A percentile compares a stretch with the other conserved stretches of the same genome.
These are phyloP conservation scores for Larimichthys crocea DNA, from an alignment of 2,113 vertebrate species.

Conservation along the genomic window DNA sequence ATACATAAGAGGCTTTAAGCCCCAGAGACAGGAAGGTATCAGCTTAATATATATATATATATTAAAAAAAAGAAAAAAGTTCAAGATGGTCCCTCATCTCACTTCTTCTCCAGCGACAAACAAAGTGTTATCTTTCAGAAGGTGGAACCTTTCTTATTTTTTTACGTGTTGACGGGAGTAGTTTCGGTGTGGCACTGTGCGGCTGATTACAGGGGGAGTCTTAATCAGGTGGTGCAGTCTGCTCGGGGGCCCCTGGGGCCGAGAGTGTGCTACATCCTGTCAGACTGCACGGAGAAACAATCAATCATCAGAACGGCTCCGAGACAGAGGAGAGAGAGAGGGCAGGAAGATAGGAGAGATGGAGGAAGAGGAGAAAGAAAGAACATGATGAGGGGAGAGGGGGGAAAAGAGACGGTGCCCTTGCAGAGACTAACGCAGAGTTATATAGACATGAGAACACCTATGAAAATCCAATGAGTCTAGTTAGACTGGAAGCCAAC, in stretches of 20 bases:
- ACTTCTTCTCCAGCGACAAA: conserved; percentile 61
- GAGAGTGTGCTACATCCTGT: conserved; percentile 91
- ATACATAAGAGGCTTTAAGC: conserved; percentile 80
- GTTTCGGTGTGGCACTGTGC: conserved; percentile 79
- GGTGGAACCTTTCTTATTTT: conserved; percentile 75
- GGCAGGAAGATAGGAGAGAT: conserved; percentile 66
- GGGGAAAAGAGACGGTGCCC: conserved; percentile 80
- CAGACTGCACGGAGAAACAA: conserved; percentile 93
- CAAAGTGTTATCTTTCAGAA: conserved; percentile 80
- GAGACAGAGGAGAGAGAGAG: conserved; percentile 71
- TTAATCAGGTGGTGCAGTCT: conserved; percentile 93
- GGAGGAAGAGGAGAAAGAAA: conserved; percentile 51
- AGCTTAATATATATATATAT: conserved; percentile 15
- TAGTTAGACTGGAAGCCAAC: conserved; percentile 49
- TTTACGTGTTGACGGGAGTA: conserved; percentile 76
- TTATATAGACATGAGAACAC: conserved; percentile 90
- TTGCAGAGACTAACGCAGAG: conserved; percentile 65
- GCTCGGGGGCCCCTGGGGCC: conserved; percentile 89
- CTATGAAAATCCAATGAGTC: conserved; percentile 91
- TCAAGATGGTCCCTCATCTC: conserved; percentile 53
- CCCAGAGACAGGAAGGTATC: conserved; percentile 76
- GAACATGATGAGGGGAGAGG: conserved; percentile 71
- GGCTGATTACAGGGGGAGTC: conserved; percentile 91
- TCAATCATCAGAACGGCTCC: conserved; percentile 91
- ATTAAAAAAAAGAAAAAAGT: conserved; percentile 53